These are phyloP conservation scores for Neomicropteryx cornuta DNA, from an alignment of 1,140 invertebrate species.

Conservation along the genomic window DNA sequence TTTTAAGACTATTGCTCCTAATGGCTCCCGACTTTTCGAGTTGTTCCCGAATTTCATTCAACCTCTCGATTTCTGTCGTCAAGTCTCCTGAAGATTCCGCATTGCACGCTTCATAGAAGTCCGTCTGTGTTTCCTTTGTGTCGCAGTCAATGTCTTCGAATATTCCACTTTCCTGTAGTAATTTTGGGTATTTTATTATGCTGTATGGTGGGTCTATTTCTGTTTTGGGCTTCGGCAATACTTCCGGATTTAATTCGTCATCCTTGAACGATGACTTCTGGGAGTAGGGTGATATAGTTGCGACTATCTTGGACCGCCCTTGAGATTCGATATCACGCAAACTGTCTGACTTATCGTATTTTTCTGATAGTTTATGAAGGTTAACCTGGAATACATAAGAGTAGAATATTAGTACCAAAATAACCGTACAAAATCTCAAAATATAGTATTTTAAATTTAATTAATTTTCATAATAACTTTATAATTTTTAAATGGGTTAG, in stretches of 20 bases:
- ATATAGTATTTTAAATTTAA: too few relatives aligned
- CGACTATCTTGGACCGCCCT: conserved; percentile 37
- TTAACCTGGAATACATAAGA: too few relatives aligned
- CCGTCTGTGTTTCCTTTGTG: conserved; percentile 40
- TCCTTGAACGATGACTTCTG: conserved; percentile 28
- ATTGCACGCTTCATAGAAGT: conserved; percentile 32
- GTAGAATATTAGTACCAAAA: too few relatives aligned
- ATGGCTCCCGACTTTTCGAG: conserved; percentile 37
- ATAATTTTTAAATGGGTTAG: too few relatives aligned
- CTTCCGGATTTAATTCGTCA: conserved; percentile 29
- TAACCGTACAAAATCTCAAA: too few relatives aligned
- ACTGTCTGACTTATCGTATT: too few relatives aligned
- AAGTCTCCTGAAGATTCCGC: conserved; percentile 32
- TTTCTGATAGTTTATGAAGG: too few relatives aligned
- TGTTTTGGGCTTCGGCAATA: conserved; percentile 26
- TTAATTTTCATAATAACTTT: too few relatives aligned
- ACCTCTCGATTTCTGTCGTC: conserved; percentile 43
- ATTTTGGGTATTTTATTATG: too few relatives aligned
- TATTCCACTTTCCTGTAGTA: conserved; percentile 53
- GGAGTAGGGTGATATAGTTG: conserved; percentile 38
- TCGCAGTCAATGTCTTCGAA: conserved; percentile 44
- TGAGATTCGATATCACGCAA: too few relatives aligned
- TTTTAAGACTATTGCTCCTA: conserved; percentile 35
- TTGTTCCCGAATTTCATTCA: conserved; percentile 42
- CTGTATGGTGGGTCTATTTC: conserved; percentile 10